These are phyloP conservation scores for Phalacrocorax brasilianus DNA, from an alignment of 2,113 vertebrate species.

Conservation along the genomic window DNA sequence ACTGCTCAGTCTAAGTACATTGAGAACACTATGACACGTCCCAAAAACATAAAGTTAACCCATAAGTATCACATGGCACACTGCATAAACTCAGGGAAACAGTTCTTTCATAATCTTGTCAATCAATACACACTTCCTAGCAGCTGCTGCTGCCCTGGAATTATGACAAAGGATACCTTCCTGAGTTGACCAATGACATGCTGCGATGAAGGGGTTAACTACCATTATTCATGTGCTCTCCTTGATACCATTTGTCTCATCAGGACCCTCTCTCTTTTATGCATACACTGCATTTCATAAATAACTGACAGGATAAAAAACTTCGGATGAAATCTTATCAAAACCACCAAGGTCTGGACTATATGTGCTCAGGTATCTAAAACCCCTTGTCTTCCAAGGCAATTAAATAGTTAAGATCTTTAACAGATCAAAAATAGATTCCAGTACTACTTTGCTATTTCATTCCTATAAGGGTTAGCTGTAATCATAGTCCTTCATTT, in stretches of 20 bases:
- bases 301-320: not conserved
- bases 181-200: not conserved
- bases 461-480: not conserved
- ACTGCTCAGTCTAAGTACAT: slow-evolving; percentile 39
- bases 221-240: not conserved
- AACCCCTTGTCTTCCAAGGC: not conserved
- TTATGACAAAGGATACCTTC: not conserved
- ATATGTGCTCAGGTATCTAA: not conserved
- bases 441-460: not conserved
- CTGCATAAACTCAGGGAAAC: not conserved
- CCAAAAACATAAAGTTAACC: slow-evolving; percentile 59
- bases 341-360: not conserved
- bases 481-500: not conserved
- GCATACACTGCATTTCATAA: not conserved
- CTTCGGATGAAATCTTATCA: not conserved
- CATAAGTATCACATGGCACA: not conserved
- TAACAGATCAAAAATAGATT: slow-evolving; percentile 6
- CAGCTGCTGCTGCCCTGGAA: not conserved
- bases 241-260: not conserved
- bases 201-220: not conserved
- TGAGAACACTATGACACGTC: slow-evolving; percentile 52
- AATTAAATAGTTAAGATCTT: slow-evolving; percentile 28
- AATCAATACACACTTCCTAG: not conserved
- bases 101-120: not conserved
- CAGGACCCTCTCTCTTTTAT: not conserved